Evolutionary conservation across 2,113 vertebrate genomes (phyloP).

Genomic region (Corydoras sp.): DNA sequence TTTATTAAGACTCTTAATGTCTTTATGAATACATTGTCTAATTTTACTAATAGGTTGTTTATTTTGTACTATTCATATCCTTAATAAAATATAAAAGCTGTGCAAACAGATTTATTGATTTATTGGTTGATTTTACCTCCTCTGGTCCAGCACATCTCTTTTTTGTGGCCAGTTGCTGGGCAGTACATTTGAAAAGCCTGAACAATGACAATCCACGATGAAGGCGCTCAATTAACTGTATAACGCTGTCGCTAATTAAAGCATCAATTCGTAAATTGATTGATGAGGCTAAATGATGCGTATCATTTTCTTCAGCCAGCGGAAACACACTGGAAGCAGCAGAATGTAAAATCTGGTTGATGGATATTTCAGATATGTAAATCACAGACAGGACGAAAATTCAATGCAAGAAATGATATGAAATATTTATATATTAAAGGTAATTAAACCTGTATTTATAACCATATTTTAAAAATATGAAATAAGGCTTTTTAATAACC

Average conservation of each 20-base stretch:
- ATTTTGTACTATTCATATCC: neutral
- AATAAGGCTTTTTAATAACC: too few species aligned
- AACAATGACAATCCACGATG: conserved; percentile 75
- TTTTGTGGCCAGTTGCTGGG: conserved; percentile 41
- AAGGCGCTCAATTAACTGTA: conserved; percentile 92
- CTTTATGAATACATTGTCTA: too few species aligned
- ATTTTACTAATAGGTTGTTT: too few species aligned
- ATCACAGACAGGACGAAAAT: conserved; percentile 41
- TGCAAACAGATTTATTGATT: conserved; percentile 32
- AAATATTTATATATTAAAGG: too few species aligned
- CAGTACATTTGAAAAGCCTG: conserved; percentile 59
- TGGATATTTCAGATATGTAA: conserved; percentile 70
- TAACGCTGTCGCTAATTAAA: conserved; percentile 81
- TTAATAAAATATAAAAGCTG: neutral
- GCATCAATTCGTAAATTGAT: conserved; percentile 91
- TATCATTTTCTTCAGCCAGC: conserved; percentile 83
- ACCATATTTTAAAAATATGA: too few species aligned
- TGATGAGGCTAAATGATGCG: conserved; percentile 87
- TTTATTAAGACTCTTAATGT: too few species aligned
- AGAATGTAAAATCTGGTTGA: conserved; percentile 72
- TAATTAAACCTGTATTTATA: too few species aligned
- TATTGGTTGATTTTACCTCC: neutral
- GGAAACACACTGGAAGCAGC: conserved; percentile 75
- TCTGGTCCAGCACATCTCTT: conserved; percentile 35
- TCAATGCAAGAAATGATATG: neutral